Evolutionary conservation across 1,140 invertebrate genomes (phyloP).

Genomic region (Drosophila trapezifrons): DNA sequence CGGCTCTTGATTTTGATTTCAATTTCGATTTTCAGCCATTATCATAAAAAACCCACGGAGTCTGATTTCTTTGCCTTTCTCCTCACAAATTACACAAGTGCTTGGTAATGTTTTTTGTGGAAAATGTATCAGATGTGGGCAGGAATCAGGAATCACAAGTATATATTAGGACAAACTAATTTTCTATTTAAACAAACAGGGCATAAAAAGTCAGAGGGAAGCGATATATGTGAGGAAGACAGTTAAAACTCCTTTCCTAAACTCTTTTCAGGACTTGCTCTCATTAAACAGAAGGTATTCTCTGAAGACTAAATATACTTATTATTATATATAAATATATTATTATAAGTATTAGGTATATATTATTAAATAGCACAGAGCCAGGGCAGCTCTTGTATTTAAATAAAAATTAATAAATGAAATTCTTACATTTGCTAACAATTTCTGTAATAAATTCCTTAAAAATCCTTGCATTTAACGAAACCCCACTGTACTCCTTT

Average conservation of each 20-base stretch:
- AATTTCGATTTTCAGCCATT: not conserved
- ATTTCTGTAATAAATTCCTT: no score
- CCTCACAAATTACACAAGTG: not conserved
- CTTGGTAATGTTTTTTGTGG: not conserved
- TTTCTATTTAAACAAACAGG: constrained; percentile 48
- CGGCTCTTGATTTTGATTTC: not conserved
- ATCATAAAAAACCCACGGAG: constrained; percentile 17
- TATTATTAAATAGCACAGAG: no score
- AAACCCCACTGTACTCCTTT: not conserved
- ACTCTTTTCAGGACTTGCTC: not conserved
- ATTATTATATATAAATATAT: no score
- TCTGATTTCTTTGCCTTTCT: not conserved
- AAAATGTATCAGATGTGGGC: not conserved
- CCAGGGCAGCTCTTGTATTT: no score
- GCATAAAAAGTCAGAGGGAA: constrained; percentile 26
- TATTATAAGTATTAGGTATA: no score
- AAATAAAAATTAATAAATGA: no score
- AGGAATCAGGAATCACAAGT: not conserved
- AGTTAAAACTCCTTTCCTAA: not conserved
- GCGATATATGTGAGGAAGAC: not conserved
- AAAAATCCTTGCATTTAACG: no score
- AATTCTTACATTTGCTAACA: no score
- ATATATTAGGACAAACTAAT: constrained; percentile 41
- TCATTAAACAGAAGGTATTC: no score
- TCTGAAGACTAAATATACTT: no score